Evolutionary conservation across 1,140 invertebrate species (phyloP), one percentile per base, ranked within the genome.

Genomic region (Euura saliciscinereae): DNA sequence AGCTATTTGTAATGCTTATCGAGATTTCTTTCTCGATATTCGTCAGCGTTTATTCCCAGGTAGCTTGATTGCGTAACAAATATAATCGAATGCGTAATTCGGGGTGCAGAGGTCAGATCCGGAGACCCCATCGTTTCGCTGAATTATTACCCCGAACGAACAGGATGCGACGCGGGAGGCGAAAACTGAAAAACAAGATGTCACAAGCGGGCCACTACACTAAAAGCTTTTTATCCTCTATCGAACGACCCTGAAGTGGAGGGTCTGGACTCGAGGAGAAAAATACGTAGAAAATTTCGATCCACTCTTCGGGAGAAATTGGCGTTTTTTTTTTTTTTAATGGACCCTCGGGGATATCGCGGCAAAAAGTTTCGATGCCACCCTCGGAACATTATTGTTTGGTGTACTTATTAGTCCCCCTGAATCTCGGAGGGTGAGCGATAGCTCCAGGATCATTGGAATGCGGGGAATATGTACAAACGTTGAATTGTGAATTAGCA

Each of bases 401-500:
- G 8, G 13, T 8, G 51, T 11, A 59, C 51, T 59, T n/a, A n/a
- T 8, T 59, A 59, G 5, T 8, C 51, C 51, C 8, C 51, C 51
- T 28, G 28, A 28, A 28, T 28, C 28, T 28, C 28, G 28, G 28
- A 28, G 28, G 28, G 51, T 59, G 3, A 4, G 8, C 51, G 51
- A 6, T n/a, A n/a, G 8, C 8, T 59, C 51, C 13, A 59, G 8
- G 51, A 59, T 59, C 51, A 59, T 59, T 59, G 51, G 51, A 59
- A 59, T 59, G 51, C 13, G 10, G 51, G 51, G 51, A n/a, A 8
- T 8, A 5, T 4, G 51, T 59, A 59, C 51, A 4, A 59, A 59
- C 51, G 51, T 6, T 59, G 51, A 59, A 59, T 59, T 6, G 51
- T 59, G 51, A 59, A 59, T 59, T 59, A 59, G 51, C 51, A 59